These are phyloP conservation scores for Cyanocitta stelleri DNA, from an alignment of 2,113 vertebrate genomes.

Conservation along the genomic window DNA sequence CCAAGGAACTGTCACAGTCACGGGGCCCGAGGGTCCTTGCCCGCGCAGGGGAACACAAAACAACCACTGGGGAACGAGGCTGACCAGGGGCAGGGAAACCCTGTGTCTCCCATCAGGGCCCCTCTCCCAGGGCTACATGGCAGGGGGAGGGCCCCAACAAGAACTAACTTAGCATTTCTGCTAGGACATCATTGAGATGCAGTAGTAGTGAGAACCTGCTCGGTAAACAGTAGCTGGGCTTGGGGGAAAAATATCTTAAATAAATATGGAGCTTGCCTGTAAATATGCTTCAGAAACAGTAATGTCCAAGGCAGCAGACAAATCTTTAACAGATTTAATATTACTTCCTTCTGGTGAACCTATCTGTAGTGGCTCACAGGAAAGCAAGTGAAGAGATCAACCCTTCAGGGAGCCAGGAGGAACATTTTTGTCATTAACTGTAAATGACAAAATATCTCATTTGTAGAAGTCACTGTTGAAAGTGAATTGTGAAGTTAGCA, in stretches of 20 bases:
- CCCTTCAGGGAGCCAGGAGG: background rate
- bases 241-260: background rate
- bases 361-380: background rate
- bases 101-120: too few relatives aligned
- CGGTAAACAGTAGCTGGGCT: background rate
- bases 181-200: background rate
- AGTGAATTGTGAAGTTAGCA: background rate
- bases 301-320: background rate
- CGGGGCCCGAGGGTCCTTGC: too few relatives aligned
- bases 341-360: background rate
- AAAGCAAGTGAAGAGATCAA: background rate
- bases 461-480: background rate
- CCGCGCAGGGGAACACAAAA: too few relatives aligned
- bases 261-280: background rate
- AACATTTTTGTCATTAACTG: background rate
- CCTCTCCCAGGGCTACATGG: too few relatives aligned
- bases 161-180: background rate
- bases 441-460: background rate
- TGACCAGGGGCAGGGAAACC: too few relatives aligned
- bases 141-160: too few relatives aligned
- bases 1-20: too few relatives aligned
- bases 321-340: background rate
- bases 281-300: background rate
- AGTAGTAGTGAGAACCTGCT: background rate
- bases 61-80: too few relatives aligned